Conservation (phyloP, 2,113 vertebrate genomes). For the Cyprinus carpio region DNA sequence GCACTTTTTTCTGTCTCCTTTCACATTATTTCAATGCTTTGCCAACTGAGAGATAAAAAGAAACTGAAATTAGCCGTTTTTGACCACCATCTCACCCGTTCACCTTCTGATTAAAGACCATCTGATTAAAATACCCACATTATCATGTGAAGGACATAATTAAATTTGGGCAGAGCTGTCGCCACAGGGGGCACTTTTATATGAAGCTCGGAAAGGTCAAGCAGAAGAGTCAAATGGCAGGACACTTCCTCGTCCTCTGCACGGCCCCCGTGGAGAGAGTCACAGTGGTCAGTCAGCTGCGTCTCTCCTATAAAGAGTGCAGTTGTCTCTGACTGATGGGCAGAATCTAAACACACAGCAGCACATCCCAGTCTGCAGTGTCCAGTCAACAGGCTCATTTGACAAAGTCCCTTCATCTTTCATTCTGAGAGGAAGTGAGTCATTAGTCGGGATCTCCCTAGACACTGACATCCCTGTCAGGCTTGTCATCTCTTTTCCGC, state of each 20-base stretch:
- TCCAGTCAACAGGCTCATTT: constrained; percentile 61
- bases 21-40: neutral
- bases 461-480: constrained; percentile 59
- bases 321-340: constrained; percentile 39
- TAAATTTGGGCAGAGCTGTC: neutral
- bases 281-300: constrained; percentile 42
- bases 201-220: constrained; percentile 41
- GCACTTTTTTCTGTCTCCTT: neutral
- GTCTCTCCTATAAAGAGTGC: constrained; percentile 29
- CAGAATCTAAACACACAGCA: constrained; percentile 36
- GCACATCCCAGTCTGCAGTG: constrained; percentile 25
- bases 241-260: constrained; percentile 35
- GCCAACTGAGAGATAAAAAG: neutral
- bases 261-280: constrained; percentile 23
- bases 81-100: neutral
- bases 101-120: neutral
- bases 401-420: constrained; percentile 61
- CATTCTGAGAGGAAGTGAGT: constrained; percentile 70
- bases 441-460: constrained; percentile 60
- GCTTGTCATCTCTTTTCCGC: constrained; percentile 34
- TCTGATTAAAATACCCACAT: constrained; percentile 12
- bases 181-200: constrained; percentile 31
- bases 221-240: constrained; percentile 49
- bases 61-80: neutral
- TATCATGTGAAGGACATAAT: constrained; percentile 6